Conservation (phyloP, 2,113 vertebrate species). For the Ceyx melanurus region DNA sequence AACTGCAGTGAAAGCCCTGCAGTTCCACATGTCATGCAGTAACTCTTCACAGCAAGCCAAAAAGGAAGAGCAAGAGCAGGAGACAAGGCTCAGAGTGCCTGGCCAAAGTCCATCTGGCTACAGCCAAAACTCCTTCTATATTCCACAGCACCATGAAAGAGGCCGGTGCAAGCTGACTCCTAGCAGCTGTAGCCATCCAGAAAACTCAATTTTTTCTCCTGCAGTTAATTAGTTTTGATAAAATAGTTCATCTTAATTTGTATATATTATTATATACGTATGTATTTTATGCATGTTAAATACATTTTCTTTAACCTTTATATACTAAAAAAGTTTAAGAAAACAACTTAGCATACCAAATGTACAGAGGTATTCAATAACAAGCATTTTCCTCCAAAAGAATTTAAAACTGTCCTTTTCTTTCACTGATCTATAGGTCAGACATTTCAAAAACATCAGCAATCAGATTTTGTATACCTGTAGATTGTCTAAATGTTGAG, state of each 20-base stretch:
- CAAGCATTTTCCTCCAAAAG: neutral
- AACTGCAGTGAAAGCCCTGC: neutral
- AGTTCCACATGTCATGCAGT: neutral
- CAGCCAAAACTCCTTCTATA: neutral
- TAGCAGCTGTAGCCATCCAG: neutral
- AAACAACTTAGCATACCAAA: neutral
- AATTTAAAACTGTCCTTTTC: neutral
- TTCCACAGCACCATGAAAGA: neutral
- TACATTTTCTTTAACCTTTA: neutral
- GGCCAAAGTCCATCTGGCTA: neutral
- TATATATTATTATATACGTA: too few species aligned
- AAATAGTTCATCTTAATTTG: neutral
- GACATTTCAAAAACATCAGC: neutral
- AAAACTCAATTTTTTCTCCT: neutral
- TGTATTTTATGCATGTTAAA: too few species aligned
- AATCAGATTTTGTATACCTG: neutral
- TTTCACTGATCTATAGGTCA: neutral
- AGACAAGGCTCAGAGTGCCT: fast-evolving
- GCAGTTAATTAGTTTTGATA: neutral
- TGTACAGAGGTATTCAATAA: neutral
- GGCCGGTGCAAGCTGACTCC: neutral
- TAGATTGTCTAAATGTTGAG: neutral
- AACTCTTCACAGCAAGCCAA: neutral
- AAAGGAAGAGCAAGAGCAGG: neutral
- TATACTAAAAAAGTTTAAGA: neutral